Conservation (phyloP, 2,888 invertebrate species). For the Lithophane socia region DNA sequence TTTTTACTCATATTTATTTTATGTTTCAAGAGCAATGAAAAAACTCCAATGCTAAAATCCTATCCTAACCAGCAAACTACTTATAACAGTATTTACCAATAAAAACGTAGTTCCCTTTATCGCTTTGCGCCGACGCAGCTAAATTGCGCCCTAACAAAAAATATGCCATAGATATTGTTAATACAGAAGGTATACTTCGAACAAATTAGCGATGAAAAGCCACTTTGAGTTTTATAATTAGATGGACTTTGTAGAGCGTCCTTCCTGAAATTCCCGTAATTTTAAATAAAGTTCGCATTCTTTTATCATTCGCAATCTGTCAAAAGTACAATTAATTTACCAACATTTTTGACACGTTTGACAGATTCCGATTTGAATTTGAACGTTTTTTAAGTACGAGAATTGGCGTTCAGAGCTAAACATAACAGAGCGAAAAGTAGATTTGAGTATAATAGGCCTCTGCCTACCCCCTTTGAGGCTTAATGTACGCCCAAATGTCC, state of each 20-base stretch:
- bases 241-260: not conserved
- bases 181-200: slow-evolving; percentile 19
- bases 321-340: no score
- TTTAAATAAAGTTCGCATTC: no score
- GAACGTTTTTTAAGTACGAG: no score
- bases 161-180: not conserved
- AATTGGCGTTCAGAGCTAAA: no score
- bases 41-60: slow-evolving; percentile 11
- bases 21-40: not conserved
- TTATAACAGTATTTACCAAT: slow-evolving; percentile 45
- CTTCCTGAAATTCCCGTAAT: no score
- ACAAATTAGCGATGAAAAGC: not conserved
- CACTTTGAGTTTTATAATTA: not conserved
- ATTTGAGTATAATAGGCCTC: no score
- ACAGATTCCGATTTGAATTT: no score
- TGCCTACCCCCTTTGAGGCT: no score
- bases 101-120: slow-evolving; percentile 60
- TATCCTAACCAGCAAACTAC: slow-evolving; percentile 9
- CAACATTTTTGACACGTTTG: no score
- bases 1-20: not conserved
- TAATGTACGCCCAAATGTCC: no score
- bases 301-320: no score
- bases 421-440: no score
- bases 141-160: slow-evolving; percentile 49
- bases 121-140: slow-evolving; percentile 50